Evolutionary conservation across 2,797 vertebrate genomes (phyloP).

Genomic region (Sebastes trivittatus): DNA sequence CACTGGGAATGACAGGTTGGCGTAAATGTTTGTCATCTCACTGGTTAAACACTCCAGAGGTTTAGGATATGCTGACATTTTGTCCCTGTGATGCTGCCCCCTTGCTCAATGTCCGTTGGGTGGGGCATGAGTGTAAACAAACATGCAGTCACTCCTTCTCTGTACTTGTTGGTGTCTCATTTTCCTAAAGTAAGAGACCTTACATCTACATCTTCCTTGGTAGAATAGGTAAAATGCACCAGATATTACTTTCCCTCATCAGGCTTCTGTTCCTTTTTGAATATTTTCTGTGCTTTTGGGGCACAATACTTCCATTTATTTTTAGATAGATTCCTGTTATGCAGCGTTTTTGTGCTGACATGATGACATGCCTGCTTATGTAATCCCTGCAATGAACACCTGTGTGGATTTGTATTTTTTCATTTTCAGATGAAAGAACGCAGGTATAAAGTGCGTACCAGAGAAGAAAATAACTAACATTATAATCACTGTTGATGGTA

Average conservation of each 20-base stretch:
- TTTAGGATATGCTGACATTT: constrained; percentile 13
- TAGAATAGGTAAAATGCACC: neutral
- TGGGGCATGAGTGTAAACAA: constrained; percentile 11
- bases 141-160: neutral
- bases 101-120: neutral
- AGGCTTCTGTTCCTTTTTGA: neutral
- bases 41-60: neutral
- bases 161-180: neutral
- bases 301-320: neutral
- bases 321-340: neutral
- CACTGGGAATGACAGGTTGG: neutral
- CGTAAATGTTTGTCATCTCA: neutral
- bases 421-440: neutral
- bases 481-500: no score
- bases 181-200: neutral
- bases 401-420: neutral
- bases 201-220: neutral
- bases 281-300: neutral
- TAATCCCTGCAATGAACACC: neutral
- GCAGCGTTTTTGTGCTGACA: neutral
- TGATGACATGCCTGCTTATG: neutral
- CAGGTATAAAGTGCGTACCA: neutral
- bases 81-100: constrained; percentile 4
- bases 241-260: neutral
- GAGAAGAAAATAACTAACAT: neutral